Evolutionary conservation across 2,797 vertebrate species (phyloP).

Genomic region (Macrochelys suwanniensis): DNA sequence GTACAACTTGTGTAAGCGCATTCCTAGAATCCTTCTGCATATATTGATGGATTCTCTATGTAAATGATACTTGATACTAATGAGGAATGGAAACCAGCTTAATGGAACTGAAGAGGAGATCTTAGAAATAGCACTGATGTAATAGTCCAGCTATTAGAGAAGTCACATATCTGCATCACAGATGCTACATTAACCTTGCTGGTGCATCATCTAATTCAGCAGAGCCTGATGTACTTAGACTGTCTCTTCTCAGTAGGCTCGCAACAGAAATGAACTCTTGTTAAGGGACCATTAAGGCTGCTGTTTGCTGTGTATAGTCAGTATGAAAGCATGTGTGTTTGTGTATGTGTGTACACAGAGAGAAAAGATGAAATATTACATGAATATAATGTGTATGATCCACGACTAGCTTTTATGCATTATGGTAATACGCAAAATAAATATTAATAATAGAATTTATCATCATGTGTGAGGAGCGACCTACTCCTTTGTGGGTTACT

Average conservation of each 20-base stretch:
- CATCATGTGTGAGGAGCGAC: background rate
- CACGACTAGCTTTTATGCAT: background rate
- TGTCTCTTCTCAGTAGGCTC: slow-evolving; percentile 63
- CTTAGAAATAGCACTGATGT: slow-evolving; percentile 67
- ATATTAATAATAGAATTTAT: background rate
- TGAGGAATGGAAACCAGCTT: slow-evolving; percentile 45
- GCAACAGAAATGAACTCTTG: slow-evolving; percentile 50
- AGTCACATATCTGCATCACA: slow-evolving; percentile 69
- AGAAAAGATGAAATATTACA: background rate
- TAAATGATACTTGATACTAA: slow-evolving; percentile 70
- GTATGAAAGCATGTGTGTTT: background rate
- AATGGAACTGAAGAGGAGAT: slow-evolving; percentile 56
- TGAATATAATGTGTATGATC: background rate
- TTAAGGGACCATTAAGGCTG: background rate
- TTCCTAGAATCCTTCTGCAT: slow-evolving; percentile 55
- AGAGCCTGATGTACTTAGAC: slow-evolving; percentile 62
- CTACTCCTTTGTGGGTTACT: background rate
- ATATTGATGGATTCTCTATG: slow-evolving; percentile 54
- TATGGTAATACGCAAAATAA: background rate
- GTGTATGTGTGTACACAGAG: background rate
- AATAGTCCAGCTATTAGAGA: slow-evolving; percentile 66
- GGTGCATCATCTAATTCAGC: slow-evolving; percentile 53
- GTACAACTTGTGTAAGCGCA: slow-evolving; percentile 36
- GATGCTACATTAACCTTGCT: slow-evolving; percentile 71
- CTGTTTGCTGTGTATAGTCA: slow-evolving; percentile 13